Evolutionary conservation across 2,888 invertebrate species (phyloP), one percentile per base, ranked within the genome.

Genomic region (Sarcophaga caerulescens): DNA sequence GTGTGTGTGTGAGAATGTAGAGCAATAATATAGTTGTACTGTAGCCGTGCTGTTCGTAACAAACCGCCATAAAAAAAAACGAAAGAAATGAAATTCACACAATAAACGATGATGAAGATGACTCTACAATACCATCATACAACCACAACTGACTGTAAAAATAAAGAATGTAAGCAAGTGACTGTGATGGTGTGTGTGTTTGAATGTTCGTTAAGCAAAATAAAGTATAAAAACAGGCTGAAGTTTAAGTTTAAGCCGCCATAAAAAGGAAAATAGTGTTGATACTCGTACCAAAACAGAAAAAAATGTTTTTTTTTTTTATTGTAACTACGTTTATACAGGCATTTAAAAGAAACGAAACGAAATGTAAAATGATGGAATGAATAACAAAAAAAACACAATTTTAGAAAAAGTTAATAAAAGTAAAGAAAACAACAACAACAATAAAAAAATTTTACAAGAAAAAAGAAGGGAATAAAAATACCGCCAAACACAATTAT

Each of bases 181-280:
- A 63, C 69, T 81, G 60, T 60, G 44, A 57, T 4, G 2, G 5
- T 52, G 14, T 52, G 44, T 14, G 62, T 52, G 17, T 52, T 52
- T 52, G 3, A 14, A 10, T 59, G 8, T 6, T 10, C 5, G 12
- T 52, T 52, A 52, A 52, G 12, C 12, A 35, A 35, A 35, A 14
- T 52, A 65, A 14, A 59, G 62, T 12, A 68, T 45, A 66, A 66
- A 66, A 19, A 68, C 66, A 21, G 6, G 44, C 35, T 23, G 19
- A 78, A 78, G 66, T 77, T 71, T 60, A 74, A 68, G 23, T 44
- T 73, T 35, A 23, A 82, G 59, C 71, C 47, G 25, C 52, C 23
- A 45, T 35, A 71, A 68, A 59, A 35, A 35, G 35, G 52, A 47
- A 71, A 63, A 45, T 44, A 12, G 14, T 25, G 57, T 73, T 78